Evolutionary conservation across 2,113 vertebrate genomes (phyloP).

Genomic region (Hystrix brachyura): DNA sequence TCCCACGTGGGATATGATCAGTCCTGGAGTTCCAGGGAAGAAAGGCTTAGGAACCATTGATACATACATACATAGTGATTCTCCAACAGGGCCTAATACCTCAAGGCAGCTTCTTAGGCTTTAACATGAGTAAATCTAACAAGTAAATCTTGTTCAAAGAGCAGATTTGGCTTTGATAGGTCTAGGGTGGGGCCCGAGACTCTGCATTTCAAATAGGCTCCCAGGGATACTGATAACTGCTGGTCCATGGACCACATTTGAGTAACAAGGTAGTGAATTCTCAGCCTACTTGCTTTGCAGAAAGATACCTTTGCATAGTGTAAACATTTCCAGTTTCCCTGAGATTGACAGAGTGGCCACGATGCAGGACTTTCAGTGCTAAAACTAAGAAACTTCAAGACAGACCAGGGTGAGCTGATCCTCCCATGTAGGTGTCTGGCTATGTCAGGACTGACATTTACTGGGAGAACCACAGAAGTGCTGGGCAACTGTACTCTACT

Average conservation of each 20-base stretch:
- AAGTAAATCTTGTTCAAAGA: neutral
- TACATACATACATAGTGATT: neutral
- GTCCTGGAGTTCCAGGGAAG: neutral
- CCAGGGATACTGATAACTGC: neutral
- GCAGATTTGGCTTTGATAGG: neutral
- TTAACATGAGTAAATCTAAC: neutral
- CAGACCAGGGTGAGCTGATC: neutral
- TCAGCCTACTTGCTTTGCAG: neutral
- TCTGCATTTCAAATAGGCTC: neutral
- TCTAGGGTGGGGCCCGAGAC: neutral
- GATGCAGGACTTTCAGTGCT: neutral
- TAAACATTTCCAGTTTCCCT: neutral
- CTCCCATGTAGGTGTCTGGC: neutral
- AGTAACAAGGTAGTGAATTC: neutral
- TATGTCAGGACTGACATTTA: neutral
- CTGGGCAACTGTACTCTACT: neutral
- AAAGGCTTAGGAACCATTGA: neutral
- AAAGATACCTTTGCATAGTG: neutral
- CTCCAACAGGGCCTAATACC: neutral
- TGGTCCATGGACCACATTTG: neutral
- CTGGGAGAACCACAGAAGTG: neutral
- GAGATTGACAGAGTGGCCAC: neutral
- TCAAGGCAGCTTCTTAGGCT: neutral
- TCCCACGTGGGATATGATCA: neutral
- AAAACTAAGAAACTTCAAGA: neutral